These are phyloP conservation scores for Lepas anatifera DNA, from an alignment of 2,888 invertebrate species.

Conservation along the genomic window DNA sequence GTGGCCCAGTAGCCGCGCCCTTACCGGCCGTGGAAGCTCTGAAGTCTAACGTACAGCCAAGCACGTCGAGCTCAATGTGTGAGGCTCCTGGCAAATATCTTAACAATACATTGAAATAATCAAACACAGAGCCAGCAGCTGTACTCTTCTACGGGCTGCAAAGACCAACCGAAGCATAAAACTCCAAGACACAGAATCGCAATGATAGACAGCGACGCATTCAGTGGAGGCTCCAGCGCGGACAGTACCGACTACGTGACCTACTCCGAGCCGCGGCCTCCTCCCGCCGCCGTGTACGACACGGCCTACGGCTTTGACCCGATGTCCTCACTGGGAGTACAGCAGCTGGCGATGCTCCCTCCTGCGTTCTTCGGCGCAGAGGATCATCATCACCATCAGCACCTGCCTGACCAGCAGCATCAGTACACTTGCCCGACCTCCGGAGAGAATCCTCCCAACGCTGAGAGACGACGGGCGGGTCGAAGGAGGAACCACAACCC, in stretches of 20 bases:
- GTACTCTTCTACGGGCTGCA: neutral
- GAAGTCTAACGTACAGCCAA: neutral
- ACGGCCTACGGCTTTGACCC: neutral
- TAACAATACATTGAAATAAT: too few species aligned
- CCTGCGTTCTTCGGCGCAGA: neutral
- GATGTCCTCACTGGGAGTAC: neutral
- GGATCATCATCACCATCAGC: neutral
- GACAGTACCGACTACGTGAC: conserved; percentile 14
- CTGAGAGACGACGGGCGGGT: conserved; percentile 17
- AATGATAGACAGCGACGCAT: neutral
- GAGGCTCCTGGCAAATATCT: too few species aligned
- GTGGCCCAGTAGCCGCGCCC: too few species aligned
- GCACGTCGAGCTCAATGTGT: too few species aligned
- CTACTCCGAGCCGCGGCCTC: conserved; percentile 7
- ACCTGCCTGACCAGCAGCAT: conserved; percentile 9
- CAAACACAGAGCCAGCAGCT: neutral
- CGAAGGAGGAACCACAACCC: conserved; percentile 18
- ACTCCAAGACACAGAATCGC: neutral
- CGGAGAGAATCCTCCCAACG: too few species aligned
- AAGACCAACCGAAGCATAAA: neutral
- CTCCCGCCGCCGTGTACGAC: neutral
- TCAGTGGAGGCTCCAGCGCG: neutral
- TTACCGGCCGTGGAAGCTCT: too few species aligned
- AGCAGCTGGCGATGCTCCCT: neutral
- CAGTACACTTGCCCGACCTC: conserved; percentile 16